phyloP scores from a whole-genome alignment of 2,888 invertebrate species.

The Hypomecis punctinalis region DNA sequence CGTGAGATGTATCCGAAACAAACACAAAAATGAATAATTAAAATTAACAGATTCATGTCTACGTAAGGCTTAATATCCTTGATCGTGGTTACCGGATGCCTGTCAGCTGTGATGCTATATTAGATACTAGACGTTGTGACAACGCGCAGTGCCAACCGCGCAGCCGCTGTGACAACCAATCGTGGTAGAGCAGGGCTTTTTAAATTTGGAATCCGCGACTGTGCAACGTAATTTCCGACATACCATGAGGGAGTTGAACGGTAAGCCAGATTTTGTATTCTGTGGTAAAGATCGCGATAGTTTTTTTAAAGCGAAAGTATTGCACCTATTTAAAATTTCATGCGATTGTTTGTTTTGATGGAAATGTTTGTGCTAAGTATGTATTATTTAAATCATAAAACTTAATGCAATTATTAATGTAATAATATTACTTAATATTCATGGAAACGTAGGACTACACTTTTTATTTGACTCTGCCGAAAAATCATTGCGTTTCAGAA shows the following conservation, averaged over 20 bases:
- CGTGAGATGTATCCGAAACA: constrained; percentile 6
- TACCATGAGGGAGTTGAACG: constrained; percentile 50
- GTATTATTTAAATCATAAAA: no score
- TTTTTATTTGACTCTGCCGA: no score
- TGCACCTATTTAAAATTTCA: no score
- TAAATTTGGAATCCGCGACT: constrained; percentile 9
- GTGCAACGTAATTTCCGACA: neutral
- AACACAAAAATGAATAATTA: constrained; percentile 25
- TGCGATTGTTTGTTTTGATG: no score
- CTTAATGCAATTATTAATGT: no score
- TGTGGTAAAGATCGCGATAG: constrained; percentile 2
- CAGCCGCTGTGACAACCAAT: constrained; percentile 39
- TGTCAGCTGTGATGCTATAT: constrained; percentile 42
- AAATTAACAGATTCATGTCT: constrained; percentile 22
- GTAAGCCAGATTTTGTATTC: constrained; percentile 41
- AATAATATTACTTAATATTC: no score
- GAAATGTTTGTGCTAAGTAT: no score
- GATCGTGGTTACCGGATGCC: constrained; percentile 33
- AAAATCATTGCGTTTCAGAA: no score
- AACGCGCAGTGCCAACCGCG: constrained; percentile 44
- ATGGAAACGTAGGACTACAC: no score
- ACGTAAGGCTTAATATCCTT: constrained; percentile 34
- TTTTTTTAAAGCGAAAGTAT: neutral
- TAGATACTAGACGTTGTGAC: constrained; percentile 44
- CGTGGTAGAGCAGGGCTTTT: constrained; percentile 7